These are phyloP conservation scores for Porites lobata DNA, from an alignment of 92 coral and sea anemone species.

Conservation along the genomic window DNA sequence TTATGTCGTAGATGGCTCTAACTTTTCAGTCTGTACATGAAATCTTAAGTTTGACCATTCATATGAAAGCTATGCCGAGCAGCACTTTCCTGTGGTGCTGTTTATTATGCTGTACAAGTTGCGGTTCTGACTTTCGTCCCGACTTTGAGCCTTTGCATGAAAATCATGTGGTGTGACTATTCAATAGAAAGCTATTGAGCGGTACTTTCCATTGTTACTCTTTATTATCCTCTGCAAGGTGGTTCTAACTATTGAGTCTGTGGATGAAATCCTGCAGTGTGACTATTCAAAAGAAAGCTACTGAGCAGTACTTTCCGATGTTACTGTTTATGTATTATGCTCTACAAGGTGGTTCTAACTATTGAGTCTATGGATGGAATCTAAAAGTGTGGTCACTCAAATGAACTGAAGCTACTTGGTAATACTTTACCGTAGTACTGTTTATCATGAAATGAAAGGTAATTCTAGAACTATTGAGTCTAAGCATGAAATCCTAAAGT, in stretches of 20 bases:
- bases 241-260: not conserved
- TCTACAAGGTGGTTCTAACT: not conserved
- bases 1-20: not conserved
- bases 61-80: not conserved
- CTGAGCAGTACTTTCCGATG: not conserved
- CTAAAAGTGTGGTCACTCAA: not conserved
- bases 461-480: too few species aligned
- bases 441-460: too few species aligned
- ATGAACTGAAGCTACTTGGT: too few species aligned
- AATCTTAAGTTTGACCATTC: not conserved
- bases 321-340: not conserved
- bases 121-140: not conserved
- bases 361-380: not conserved
- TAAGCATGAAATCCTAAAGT: too few species aligned
- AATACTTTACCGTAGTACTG: too few species aligned
- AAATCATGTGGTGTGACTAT: not conserved
- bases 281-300: not conserved
- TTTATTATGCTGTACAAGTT: not conserved
- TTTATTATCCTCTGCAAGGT: not conserved
- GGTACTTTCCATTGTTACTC: not conserved
- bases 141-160: not conserved
- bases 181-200: slow-evolving; percentile 5
- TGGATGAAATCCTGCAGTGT: not conserved
- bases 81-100: not conserved
- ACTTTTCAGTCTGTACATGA: not conserved